Percentiles rank a stretch among this genome's conserved stretches.
Evolutionary conservation across 2,797 vertebrate genomes (phyloP).

Genomic region (Periophthalmus magnuspinnatus): DNA sequence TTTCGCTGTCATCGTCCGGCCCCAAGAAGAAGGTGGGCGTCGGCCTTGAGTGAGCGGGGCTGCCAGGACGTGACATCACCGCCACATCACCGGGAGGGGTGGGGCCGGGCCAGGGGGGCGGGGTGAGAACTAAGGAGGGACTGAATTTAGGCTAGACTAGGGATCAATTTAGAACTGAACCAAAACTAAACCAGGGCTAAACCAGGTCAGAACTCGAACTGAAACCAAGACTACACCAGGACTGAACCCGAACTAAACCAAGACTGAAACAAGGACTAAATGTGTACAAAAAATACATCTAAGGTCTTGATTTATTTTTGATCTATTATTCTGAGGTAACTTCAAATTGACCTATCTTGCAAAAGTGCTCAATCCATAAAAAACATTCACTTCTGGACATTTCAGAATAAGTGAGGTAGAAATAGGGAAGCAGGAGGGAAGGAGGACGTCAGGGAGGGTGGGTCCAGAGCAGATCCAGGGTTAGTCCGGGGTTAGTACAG

Average conservation of each 20-base stretch:
- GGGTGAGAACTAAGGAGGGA: not conserved
- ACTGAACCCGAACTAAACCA: not conserved
- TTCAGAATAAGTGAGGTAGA: not conserved
- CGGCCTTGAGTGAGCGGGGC: constrained; percentile 86
- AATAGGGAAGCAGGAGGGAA: not conserved
- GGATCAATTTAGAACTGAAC: not conserved
- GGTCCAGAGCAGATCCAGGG: not conserved
- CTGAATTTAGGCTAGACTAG: not conserved
- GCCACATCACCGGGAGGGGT: constrained; percentile 1
- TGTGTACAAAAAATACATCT: not conserved
- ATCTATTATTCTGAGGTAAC: not conserved
- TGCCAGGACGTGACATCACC: constrained; percentile 94
- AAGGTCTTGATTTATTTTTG: not conserved
- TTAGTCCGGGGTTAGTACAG: not conserved
- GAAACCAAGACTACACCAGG: not conserved
- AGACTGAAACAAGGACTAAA: not conserved
- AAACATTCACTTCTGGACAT: too few relatives aligned
- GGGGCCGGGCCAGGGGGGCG: not conserved
- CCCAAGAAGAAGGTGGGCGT: constrained; percentile 97
- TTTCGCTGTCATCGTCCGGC: constrained; percentile 94
- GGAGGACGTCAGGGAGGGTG: not conserved
- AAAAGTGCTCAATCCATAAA: not conserved
- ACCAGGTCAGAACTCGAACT: not conserved
- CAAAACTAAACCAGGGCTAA: not conserved
- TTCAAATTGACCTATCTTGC: too few relatives aligned